Evolutionary conservation across 1,140 invertebrate species (phyloP).

Genomic region (Drosophila paulistorum): DNA sequence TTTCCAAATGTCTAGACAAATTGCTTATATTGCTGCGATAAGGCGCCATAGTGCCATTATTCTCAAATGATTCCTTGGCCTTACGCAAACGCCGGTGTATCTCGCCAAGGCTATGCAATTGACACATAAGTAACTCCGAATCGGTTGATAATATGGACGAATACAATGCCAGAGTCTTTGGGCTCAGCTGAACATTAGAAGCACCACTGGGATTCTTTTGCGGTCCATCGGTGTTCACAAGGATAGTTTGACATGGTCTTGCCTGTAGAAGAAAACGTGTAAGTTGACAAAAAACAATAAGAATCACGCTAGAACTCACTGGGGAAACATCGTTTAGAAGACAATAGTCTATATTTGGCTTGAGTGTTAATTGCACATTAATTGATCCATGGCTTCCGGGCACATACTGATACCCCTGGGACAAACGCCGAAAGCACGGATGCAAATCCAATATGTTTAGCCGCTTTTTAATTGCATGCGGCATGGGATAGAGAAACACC

Average conservation of each 20-base stretch:
- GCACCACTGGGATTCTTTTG: not conserved
- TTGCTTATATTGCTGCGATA: conserved; percentile 13
- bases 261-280: not conserved
- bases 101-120: conserved; percentile 5
- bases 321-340: not conserved
- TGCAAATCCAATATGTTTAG: conserved; percentile 30
- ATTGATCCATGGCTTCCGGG: not conserved
- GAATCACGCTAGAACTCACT: not conserved
- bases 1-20: not conserved
- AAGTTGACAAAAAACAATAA: not conserved
- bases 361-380: not conserved
- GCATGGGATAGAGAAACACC: conserved; percentile 17
- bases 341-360: conserved; percentile 23
- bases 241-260: conserved; percentile 29
- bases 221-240: not conserved
- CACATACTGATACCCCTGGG: conserved; percentile 32
- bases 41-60: conserved; percentile 10
- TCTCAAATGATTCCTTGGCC: conserved; percentile 36
- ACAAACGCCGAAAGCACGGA: conserved; percentile 20
- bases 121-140: conserved; percentile 20
- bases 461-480: conserved; percentile 4
- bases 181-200: conserved; percentile 1
- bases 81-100: conserved; percentile 27
- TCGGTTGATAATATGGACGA: conserved; percentile 32
- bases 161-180: conserved; percentile 17